Evolutionary conservation across 2,797 vertebrate species (phyloP).

Genomic region (Channa striata): DNA sequence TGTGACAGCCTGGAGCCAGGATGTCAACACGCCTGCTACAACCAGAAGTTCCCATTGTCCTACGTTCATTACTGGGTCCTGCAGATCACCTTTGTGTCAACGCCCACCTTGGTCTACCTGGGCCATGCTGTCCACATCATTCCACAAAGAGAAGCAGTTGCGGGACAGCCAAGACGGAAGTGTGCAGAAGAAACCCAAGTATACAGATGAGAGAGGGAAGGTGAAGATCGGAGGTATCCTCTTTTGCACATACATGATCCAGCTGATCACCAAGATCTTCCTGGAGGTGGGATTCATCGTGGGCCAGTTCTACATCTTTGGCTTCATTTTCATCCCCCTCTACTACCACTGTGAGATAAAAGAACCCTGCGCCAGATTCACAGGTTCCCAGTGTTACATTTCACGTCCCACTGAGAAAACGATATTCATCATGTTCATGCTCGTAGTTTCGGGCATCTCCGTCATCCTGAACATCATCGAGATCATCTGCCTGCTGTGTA

Average conservation of each 20-base stretch:
- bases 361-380: conserved; percentile 78
- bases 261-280: conserved; percentile 88
- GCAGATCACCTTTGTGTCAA: conserved; percentile 89
- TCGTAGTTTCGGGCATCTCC: conserved; percentile 89
- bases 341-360: conserved; percentile 81
- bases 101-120: conserved; percentile 79
- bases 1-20: conserved; percentile 90
- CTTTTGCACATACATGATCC: conserved; percentile 87
- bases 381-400: conserved; percentile 86
- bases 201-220: conserved; percentile 82
- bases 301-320: conserved; percentile 92
- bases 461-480: conserved; percentile 89
- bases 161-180: conserved; percentile 54
- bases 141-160: conserved; percentile 86
- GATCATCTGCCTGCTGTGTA: conserved; percentile 80
- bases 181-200: conserved; percentile 75
- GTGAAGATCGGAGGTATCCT: conserved; percentile 87
- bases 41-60: conserved; percentile 92
- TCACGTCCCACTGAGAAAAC: conserved; percentile 93
- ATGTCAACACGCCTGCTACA: conserved; percentile 89
- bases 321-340: conserved; percentile 79
- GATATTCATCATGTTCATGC: conserved; percentile 93
- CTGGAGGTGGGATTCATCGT: conserved; percentile 89
- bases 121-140: conserved; percentile 82
- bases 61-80: conserved; percentile 94